A percentile compares a stretch with the other conserved stretches of the same genome.
Evolutionary conservation across 2,888 invertebrate species (phyloP).

Genomic region (Callinectes sapidus): DNA sequence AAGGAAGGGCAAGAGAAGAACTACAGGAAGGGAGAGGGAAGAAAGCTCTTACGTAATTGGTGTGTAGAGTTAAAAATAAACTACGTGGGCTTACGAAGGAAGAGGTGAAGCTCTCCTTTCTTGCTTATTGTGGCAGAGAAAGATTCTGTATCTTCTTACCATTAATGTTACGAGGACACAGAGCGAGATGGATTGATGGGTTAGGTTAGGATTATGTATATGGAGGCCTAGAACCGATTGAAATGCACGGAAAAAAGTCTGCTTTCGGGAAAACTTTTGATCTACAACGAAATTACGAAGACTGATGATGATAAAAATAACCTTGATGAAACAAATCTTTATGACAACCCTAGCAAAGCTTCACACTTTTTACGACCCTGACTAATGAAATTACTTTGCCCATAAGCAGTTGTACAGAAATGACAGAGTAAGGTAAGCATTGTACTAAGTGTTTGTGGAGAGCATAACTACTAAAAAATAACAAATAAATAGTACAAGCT

Average conservation of each 20-base stretch:
- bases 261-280: no score
- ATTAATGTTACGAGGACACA: background rate
- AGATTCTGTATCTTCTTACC: background rate
- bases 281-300: no score
- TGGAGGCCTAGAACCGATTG: no score
- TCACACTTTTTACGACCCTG: no score
- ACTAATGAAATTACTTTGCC: no score
- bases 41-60: slow-evolving; percentile 1
- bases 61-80: background rate
- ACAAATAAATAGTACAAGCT: no score
- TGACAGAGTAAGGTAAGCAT: background rate
- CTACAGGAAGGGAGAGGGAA: background rate
- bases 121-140: background rate
- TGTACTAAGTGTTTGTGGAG: background rate
- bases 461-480: background rate
- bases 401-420: background rate
- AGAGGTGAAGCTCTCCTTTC: background rate
- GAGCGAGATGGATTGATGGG: no score
- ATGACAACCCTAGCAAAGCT: no score
- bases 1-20: background rate
- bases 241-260: background rate
- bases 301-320: no score
- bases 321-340: no score
- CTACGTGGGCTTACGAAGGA: background rate
- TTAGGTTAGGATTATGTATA: no score